A percentile compares a stretch with the other conserved stretches of the same genome.
These are phyloP conservation scores for Priocnemis perturbator DNA, from an alignment of 2,888 invertebrate genomes.

Conservation along the genomic window DNA sequence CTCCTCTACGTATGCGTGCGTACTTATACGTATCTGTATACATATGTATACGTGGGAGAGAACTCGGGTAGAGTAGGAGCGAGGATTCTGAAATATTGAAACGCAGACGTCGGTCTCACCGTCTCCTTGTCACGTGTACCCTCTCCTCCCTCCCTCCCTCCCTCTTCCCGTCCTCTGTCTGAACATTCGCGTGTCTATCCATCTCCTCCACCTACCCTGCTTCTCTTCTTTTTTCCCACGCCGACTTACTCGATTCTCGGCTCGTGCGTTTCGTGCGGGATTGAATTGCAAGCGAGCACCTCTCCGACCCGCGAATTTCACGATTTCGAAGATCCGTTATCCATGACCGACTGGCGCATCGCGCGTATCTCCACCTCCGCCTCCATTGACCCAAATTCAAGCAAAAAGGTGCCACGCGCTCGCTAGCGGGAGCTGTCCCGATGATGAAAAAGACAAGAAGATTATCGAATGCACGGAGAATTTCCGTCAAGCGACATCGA, in stretches of 20 bases:
- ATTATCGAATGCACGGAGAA: too few species aligned
- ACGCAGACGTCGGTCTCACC: conserved; percentile 52
- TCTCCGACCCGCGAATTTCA: conserved; percentile 13
- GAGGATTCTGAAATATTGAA: conserved; percentile 69
- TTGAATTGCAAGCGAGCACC: conserved; percentile 43
- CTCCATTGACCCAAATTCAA: background rate
- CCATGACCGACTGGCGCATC: conserved; percentile 11
- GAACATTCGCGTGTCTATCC: conserved; percentile 19
- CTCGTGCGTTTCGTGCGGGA: conserved; percentile 40
- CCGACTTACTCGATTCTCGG: conserved; percentile 45
- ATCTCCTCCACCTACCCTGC: conserved; percentile 20
- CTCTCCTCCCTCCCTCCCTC: conserved; percentile 19
- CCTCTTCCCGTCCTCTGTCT: conserved; percentile 20
- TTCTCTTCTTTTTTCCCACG: conserved; percentile 18
- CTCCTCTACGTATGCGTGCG: conserved; percentile 8
- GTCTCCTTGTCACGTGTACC: conserved; percentile 35
- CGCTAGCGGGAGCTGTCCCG: background rate
- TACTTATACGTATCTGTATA: background rate
- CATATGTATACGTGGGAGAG: conserved; percentile 34
- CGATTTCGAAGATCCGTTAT: conserved; percentile 21
- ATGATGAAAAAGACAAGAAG: background rate
- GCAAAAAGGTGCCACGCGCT: background rate
- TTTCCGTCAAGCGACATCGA: too few species aligned
- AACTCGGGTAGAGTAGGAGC: conserved; percentile 45
- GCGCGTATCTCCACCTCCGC: conserved; percentile 10